Percentiles rank a stretch among this genome's conserved stretches.
Conservation (phyloP, 1,140 invertebrate genomes). For the Octopus sinensis region DNA sequence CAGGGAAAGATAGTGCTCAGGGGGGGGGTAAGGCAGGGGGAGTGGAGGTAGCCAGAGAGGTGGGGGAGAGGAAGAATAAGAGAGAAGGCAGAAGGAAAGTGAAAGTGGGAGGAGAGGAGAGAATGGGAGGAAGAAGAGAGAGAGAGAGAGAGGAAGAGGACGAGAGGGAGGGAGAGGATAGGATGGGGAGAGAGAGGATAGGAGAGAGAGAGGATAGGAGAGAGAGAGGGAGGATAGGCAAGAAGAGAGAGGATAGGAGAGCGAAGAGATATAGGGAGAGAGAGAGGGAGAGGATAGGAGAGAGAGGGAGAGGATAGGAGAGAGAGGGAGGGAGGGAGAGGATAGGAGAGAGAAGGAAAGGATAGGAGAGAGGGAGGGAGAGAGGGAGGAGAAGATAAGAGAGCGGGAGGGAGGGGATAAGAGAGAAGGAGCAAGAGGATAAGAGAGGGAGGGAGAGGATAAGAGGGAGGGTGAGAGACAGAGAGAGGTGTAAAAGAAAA, state of each 20-base stretch:
- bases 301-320: neutral
- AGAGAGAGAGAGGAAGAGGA: conserved; percentile 11
- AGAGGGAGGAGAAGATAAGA: neutral
- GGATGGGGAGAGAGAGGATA: neutral
- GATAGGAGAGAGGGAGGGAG: neutral
- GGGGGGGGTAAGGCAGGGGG: neutral
- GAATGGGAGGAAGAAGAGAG: conserved; percentile 6
- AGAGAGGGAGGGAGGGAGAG: neutral
- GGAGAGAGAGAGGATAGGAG: conserved; percentile 10
- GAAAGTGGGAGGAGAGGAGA: conserved; percentile 11
- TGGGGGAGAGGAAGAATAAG: neutral
- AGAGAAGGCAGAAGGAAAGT: conserved; percentile 5
- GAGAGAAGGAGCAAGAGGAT: neutral
- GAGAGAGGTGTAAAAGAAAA: neutral
- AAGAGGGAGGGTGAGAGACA: neutral
- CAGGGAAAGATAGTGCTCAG: neutral
- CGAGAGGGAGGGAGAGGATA: conserved; percentile 12
- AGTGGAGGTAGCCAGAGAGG: neutral
- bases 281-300: neutral
- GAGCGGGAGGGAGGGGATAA: neutral
- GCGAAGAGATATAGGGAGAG: neutral
- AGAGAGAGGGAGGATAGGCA: neutral
- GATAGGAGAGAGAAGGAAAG: neutral
- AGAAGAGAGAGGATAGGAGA: neutral
- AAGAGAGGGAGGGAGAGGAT: neutral